Percentiles rank a stretch among this genome's conserved stretches.
Evolutionary conservation across 2,113 vertebrate genomes (phyloP).

Genomic region (Conger conger): DNA sequence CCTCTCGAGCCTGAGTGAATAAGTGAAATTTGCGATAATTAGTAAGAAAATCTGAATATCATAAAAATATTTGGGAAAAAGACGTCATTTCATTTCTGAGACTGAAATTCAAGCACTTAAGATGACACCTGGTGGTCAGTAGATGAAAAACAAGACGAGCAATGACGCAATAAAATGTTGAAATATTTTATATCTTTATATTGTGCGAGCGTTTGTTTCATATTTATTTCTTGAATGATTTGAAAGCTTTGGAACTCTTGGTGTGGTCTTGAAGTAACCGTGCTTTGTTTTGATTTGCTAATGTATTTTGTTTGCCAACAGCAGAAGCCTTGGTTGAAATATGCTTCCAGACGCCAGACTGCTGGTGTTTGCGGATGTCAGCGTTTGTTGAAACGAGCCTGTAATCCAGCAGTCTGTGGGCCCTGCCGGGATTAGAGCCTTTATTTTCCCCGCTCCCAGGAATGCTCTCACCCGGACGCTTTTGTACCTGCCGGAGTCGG

Average conservation of each 20-base stretch:
- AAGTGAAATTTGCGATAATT: conserved; percentile 1
- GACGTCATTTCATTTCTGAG: background rate
- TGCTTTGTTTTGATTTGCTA: conserved; percentile 8
- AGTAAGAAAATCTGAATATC: too few relatives aligned
- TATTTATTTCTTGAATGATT: background rate
- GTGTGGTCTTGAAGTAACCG: conserved; percentile 1
- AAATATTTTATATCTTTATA: background rate
- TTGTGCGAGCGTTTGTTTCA: too few relatives aligned
- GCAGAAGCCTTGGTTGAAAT: conserved; percentile 10
- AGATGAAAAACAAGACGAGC: background rate
- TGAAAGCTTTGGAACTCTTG: conserved; percentile 8
- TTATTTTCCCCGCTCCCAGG: conserved; percentile 72
- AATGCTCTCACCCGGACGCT: conserved; percentile 66
- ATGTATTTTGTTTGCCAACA: conserved; percentile 15
- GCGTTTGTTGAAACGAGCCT: conserved; percentile 67
- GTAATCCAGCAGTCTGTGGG: conserved; percentile 57
- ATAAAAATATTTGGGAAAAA: background rate
- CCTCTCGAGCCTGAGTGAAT: too few relatives aligned
- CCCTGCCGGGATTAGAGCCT: conserved; percentile 67
- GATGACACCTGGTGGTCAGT: conserved; percentile 3
- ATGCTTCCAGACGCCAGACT: conserved; percentile 60
- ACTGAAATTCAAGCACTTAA: background rate
- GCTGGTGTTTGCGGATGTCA: conserved; percentile 68
- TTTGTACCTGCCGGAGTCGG: conserved; percentile 68
- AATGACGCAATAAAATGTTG: background rate